A percentile compares a stretch with the other conserved stretches of the same genome.
These are phyloP conservation scores for Choristoneura fumiferana DNA, from an alignment of 1,140 invertebrate species.

Conservation along the genomic window DNA sequence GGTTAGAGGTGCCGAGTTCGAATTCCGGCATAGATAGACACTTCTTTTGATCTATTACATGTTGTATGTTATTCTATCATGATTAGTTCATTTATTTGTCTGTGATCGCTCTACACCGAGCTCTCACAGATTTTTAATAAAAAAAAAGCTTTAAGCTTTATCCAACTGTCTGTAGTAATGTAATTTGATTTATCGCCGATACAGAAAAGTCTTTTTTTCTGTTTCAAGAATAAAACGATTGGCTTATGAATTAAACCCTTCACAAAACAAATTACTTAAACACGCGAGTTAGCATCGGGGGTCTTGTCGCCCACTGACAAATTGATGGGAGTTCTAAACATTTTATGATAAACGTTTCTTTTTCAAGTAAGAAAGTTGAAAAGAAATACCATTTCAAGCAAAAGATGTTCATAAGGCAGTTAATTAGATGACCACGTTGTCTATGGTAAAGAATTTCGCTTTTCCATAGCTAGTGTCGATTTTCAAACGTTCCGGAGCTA, in stretches of 20 bases:
- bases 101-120: not conserved
- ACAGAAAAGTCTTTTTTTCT: not conserved
- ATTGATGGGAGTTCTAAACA: constrained; percentile 5
- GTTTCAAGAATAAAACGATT: not conserved
- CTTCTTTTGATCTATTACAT: too few relatives aligned
- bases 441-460: too few relatives aligned
- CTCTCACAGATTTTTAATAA: not conserved
- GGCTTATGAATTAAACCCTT: constrained; percentile 15
- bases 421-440: too few relatives aligned
- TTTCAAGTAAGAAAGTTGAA: too few relatives aligned
- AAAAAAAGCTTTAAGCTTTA: not conserved
- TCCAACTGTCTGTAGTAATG: not conserved
- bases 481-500: too few relatives aligned
- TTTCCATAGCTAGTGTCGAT: too few relatives aligned
- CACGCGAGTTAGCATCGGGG: constrained; percentile 1
- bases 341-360: not conserved
- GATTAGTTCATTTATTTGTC: not conserved
- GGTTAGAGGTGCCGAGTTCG: too few relatives aligned
- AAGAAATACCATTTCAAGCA: too few relatives aligned
- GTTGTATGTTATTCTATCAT: too few relatives aligned
- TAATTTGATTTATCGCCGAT: constrained; percentile 6
- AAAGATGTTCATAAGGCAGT: too few relatives aligned
- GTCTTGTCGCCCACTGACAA: constrained; percentile 14
- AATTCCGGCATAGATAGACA: too few relatives aligned
- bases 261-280: constrained; percentile 18